Evolutionary conservation across 2,888 invertebrate genomes (phyloP), one percentile per base, ranked within the genome.

Genomic region (Netelia melanura): DNA sequence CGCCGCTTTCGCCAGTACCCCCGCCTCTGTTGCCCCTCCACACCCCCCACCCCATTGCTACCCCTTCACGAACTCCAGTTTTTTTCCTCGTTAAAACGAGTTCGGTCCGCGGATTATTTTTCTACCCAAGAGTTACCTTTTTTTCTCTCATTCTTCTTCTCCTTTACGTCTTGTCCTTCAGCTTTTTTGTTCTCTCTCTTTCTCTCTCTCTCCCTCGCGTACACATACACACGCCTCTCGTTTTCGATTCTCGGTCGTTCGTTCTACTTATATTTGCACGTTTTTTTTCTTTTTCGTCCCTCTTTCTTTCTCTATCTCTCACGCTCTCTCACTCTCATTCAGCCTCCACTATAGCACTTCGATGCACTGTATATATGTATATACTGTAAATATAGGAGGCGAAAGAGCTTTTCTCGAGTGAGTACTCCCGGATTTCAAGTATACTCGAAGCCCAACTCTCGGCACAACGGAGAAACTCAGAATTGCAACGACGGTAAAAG

Each of bases 61-160:
- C 38, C 38, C 38, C 38, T 38, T 38, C 38, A 38, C 38, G 38
- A 38, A 38, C 23, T 23, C 11, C 25, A 48, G 43, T 75, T 84
- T 84, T 81, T 82, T 85, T 65, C 81, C 82, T 85, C 82, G 75
- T 85, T 85, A 80, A 85, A 90, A 90, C 89, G 90, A 90, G 89
- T 88, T 86, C 83, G 87, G 85, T 81, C 87, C 87, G 88, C 89
- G 90, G 91, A 91, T 90, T 91, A 90, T 91, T 90, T 90, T 85
- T 85, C 85, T 68, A 77, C 82, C 85, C 79, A 67, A 80, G 71
- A 80, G 75, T 82, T 71, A 70, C 74, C 75, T 64, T 61, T 64
- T 62, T 76, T 52, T 54, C 43, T 58, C 48, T 74, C 65, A 14
- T 25, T 72, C 48, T 80, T 10, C 23, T 54, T 80, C 54, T 71